Evolutionary conservation across 1,140 invertebrate genomes (phyloP).

Genomic region (Littorina saxatilis): DNA sequence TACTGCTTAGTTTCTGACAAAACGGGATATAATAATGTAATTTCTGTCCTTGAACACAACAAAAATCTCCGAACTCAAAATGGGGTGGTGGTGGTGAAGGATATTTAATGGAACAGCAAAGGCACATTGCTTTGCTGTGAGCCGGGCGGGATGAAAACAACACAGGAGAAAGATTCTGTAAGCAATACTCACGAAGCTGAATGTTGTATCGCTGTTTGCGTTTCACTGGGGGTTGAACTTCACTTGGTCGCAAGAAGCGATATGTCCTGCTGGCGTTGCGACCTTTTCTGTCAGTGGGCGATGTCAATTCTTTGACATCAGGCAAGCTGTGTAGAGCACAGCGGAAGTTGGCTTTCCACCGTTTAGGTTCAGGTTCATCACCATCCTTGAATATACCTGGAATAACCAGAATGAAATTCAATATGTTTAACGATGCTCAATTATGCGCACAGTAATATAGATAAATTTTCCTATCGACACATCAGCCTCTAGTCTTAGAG

Average conservation of each 20-base stretch:
- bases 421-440: too few species aligned
- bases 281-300: slow-evolving; percentile 50
- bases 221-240: slow-evolving; percentile 34
- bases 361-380: slow-evolving; percentile 58
- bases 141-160: neutral
- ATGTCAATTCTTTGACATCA: slow-evolving; percentile 61
- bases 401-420: slow-evolving; percentile 12
- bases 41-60: too few species aligned
- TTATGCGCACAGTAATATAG: too few species aligned
- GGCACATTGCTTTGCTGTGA: too few species aligned
- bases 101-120: too few species aligned
- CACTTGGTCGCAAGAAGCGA: slow-evolving; percentile 47
- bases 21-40: too few species aligned
- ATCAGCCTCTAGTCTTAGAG: too few species aligned
- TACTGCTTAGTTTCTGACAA: too few species aligned
- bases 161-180: neutral
- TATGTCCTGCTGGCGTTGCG: slow-evolving; percentile 63
- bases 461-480: too few species aligned
- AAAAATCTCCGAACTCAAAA: too few species aligned
- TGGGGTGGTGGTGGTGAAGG: too few species aligned
- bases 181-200: slow-evolving; percentile 28
- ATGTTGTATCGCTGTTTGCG: slow-evolving; percentile 38
- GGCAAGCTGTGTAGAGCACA: slow-evolving; percentile 71
- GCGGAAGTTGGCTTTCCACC: slow-evolving; percentile 73
- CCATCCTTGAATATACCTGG: slow-evolving; percentile 50